Conservation (phyloP, 1,140 invertebrate genomes). For the Rhagoletis pomonella region DNA sequence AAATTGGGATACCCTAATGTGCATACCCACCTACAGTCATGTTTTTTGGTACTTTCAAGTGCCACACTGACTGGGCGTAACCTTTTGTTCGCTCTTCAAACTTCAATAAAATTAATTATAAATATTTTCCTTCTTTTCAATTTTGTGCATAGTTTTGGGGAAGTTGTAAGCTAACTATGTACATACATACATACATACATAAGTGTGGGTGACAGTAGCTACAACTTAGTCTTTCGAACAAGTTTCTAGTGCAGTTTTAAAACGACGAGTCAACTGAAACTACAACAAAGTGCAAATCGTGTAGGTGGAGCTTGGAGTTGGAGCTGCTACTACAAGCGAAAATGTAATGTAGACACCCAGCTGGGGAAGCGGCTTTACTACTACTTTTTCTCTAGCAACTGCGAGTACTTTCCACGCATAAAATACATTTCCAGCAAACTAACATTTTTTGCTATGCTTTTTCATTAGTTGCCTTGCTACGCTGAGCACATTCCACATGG, state of each 20-base stretch:
- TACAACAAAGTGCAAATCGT: not conserved
- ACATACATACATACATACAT: not conserved
- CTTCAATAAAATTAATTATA: constrained; percentile 47
- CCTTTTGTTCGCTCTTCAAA: constrained; percentile 29
- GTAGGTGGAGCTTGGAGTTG: not conserved
- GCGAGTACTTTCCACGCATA: constrained; percentile 19
- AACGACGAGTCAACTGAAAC: constrained; percentile 8
- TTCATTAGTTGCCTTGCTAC: not conserved
- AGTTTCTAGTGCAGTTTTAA: not conserved
- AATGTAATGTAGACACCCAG: not conserved
- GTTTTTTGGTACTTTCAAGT: not conserved
- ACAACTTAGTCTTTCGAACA: not conserved
- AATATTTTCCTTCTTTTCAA: constrained; percentile 18
- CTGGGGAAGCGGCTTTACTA: not conserved
- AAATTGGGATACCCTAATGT: too few species aligned
- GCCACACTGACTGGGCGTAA: not conserved
- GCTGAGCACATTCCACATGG: not conserved
- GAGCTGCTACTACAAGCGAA: not conserved
- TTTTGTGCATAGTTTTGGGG: not conserved
- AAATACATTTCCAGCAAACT: constrained; percentile 1
- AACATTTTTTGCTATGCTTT: not conserved
- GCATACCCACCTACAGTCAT: too few species aligned
- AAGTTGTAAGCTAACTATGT: not conserved
- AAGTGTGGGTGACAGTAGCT: not conserved
- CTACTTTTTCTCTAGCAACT: not conserved